Conservation (phyloP, 2,797 vertebrate species). For the Esox masquinongy region DNA sequence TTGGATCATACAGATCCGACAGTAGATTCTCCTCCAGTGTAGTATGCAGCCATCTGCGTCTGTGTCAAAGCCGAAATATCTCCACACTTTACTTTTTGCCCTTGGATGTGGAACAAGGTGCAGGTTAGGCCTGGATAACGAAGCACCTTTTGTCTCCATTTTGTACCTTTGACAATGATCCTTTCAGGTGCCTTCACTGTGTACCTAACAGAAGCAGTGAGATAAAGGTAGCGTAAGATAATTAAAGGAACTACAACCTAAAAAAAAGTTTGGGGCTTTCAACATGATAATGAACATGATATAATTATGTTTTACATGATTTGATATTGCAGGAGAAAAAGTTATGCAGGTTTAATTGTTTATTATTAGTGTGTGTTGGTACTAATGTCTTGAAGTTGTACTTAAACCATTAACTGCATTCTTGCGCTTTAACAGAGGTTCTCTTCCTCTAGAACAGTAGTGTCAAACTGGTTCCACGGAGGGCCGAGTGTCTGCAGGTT, state of each 20-base stretch:
- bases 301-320: not conserved
- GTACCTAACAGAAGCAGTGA: slow-evolving; percentile 84
- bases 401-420: too few relatives aligned
- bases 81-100: slow-evolving; percentile 93
- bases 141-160: slow-evolving; percentile 82
- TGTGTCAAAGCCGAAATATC: slow-evolving; percentile 90
- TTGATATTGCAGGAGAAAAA: not conserved
- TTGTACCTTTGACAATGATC: slow-evolving; percentile 67
- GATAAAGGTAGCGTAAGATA: slow-evolving; percentile 77
- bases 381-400: too few relatives aligned
- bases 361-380: too few relatives aligned
- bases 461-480: too few relatives aligned
- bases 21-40: slow-evolving; percentile 90
- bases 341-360: too few relatives aligned
- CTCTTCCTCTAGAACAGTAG: too few relatives aligned
- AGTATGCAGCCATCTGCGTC: slow-evolving; percentile 88
- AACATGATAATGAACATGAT: not conserved
- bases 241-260: slow-evolving; percentile 41
- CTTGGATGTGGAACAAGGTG: slow-evolving; percentile 89
- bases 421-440: too few relatives aligned
- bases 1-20: slow-evolving; percentile 87
- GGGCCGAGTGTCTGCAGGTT: too few relatives aligned
- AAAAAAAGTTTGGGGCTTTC: not conserved
- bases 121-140: slow-evolving; percentile 78
- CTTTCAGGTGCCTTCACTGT: slow-evolving; percentile 73